Evolutionary conservation across 2,113 vertebrate species (phyloP), one percentile per base, ranked within the genome.

Genomic region (Emberiza fucata): DNA sequence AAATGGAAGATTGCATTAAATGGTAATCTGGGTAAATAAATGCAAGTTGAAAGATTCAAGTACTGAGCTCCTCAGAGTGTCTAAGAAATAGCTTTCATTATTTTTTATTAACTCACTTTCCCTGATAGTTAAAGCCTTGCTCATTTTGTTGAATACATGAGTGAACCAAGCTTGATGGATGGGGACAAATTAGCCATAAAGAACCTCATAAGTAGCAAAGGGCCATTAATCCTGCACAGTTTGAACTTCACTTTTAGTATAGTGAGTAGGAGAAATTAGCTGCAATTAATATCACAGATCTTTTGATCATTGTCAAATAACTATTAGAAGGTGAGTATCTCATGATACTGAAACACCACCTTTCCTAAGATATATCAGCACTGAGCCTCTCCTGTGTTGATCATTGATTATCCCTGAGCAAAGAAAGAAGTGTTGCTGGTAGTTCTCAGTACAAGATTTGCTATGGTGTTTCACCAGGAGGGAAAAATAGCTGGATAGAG

Each of bases 121-220:
- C 17, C 42, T 75, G 9, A 54, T 24, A 53, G 16, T 70, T 70
- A 83, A 83, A 91, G 5, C 22, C 25, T 22, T 86, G 21, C 19
- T 84, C 33, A 73, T 91, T 92, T 91, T 23, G 2, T 66, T 60
- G 48, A 90, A 35, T 79, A 65, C 85, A n/a, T 31, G 20, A 11
- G 18, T 63, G 59, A 90, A 39, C 5, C 37, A 78, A 92, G 29
- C 59, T 77, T 93, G 63, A 86, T 59, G 63, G 9, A 86, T 93
- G 39, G 17, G 39, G 47, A 83, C 29, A 81, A 88, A 81, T 75
- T 69, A 88, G 9, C 79, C 27, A 70, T 86, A 61, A 92, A 80
- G 33, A 24, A 18, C 22, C 25, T 64, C n/a, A 3, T n/a, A 61
- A 80, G 33, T 47, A 88, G 29, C 15, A 90, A 94, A 82, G 50